These are phyloP conservation scores for Acleris emargana DNA, from an alignment of 2,888 invertebrate genomes.

Conservation along the genomic window DNA sequence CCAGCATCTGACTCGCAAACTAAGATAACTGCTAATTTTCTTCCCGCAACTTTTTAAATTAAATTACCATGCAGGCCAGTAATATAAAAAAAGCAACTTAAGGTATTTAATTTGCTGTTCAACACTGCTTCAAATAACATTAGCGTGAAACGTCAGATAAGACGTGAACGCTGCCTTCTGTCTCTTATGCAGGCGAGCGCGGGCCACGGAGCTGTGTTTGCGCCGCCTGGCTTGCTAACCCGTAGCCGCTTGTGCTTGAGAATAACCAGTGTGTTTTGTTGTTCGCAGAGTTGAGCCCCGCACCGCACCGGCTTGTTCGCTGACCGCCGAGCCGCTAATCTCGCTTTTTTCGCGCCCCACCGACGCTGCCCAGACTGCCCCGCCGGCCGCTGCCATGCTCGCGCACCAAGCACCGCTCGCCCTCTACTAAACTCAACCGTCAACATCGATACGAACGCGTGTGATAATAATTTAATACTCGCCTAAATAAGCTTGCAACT, in stretches of 20 bases:
- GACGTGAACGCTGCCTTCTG: conserved; percentile 33
- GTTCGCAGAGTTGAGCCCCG: conserved; percentile 84
- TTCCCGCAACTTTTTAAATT: conserved; percentile 57
- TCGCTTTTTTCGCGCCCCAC: conserved; percentile 82
- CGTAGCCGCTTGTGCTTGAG: conserved; percentile 83
- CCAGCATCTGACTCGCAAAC: conserved; percentile 50
- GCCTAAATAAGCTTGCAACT: conserved; percentile 82
- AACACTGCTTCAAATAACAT: conserved; percentile 31
- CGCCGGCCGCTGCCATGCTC: conserved; percentile 79
- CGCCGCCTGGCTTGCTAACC: conserved; percentile 74
- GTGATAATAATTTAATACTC: conserved; percentile 81
- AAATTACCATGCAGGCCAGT: conserved; percentile 59
- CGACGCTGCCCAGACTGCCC: conserved; percentile 76
- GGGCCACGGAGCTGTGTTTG: conserved; percentile 59
- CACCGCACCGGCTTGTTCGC: conserved; percentile 82
- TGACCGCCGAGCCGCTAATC: conserved; percentile 83
- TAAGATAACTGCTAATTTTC: conserved; percentile 56
- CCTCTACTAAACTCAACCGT: conserved; percentile 80
- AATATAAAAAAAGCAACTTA: conserved; percentile 55
- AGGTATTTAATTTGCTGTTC: conserved; percentile 31
- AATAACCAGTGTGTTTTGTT: conserved; percentile 83
- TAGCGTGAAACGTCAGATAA: conserved; percentile 26
- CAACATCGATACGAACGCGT: conserved; percentile 82
- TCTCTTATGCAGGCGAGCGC: conserved; percentile 47
- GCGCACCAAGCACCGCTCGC: conserved; percentile 82